Evolutionary conservation across 1,140 invertebrate genomes (phyloP).

Genomic region (Zophobas atratus): DNA sequence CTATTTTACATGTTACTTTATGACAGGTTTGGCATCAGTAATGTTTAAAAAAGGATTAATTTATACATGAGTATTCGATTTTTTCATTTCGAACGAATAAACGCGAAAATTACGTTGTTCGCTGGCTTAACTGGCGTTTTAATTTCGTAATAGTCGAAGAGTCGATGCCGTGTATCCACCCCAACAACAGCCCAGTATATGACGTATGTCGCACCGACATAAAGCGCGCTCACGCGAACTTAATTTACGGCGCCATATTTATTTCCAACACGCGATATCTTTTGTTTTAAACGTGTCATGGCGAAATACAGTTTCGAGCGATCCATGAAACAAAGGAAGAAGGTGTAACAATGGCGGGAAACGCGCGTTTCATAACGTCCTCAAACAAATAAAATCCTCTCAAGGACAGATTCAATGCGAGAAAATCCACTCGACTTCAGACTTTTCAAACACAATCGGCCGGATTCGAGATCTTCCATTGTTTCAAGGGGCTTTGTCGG

Average conservation of each 20-base stretch:
- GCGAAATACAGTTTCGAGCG: constrained; percentile 61
- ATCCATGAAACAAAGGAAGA: constrained; percentile 56
- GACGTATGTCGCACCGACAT: constrained; percentile 63
- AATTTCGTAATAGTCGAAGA: constrained; percentile 27
- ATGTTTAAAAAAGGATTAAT: too few relatives aligned
- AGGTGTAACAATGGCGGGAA: constrained; percentile 56
- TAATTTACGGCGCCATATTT: constrained; percentile 67
- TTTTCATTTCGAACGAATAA: too few relatives aligned
- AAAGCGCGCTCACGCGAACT: constrained; percentile 66
- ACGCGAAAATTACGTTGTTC: too few relatives aligned
- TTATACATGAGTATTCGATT: too few relatives aligned
- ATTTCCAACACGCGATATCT: constrained; percentile 66
- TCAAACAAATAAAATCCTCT: constrained; percentile 40
- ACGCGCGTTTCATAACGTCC: constrained; percentile 48
- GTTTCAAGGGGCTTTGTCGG: not conserved
- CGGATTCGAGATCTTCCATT: constrained; percentile 6
- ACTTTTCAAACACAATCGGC: constrained; percentile 4
- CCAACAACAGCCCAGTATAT: constrained; percentile 46
- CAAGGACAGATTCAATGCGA: constrained; percentile 28
- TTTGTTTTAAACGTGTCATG: constrained; percentile 67
- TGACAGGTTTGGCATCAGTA: too few relatives aligned
- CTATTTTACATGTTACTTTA: too few relatives aligned
- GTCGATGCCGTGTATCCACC: constrained; percentile 4
- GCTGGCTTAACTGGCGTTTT: too few relatives aligned
- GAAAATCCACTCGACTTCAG: constrained; percentile 11